Conservation (phyloP, 2,797 vertebrate genomes). For the Betta splendens region DNA sequence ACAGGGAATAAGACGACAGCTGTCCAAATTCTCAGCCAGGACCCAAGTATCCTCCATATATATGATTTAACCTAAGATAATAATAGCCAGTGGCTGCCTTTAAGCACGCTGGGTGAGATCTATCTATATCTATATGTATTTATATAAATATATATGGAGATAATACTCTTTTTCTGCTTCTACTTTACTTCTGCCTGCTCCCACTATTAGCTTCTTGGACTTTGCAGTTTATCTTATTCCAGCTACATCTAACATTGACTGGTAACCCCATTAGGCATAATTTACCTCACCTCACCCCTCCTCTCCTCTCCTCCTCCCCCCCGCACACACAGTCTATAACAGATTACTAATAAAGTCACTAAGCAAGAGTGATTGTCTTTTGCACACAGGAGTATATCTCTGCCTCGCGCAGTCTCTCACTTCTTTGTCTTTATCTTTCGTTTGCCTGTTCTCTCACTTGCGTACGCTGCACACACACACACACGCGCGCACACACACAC, state of each 20-base stretch:
- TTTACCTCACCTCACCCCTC: constrained; percentile 19
- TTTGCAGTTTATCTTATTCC: constrained; percentile 36
- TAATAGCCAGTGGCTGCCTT: too few relatives aligned
- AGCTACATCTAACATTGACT: constrained; percentile 36
- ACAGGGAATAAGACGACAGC: too few relatives aligned
- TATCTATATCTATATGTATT: too few relatives aligned
- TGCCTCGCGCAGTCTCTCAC: not conserved
- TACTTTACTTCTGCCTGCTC: constrained; percentile 3
- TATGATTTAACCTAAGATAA: too few relatives aligned
- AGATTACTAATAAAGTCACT: constrained; percentile 61
- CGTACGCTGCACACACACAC: too few relatives aligned
- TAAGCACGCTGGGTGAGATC: too few relatives aligned
- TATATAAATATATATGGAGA: not conserved
- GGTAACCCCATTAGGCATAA: constrained; percentile 45
- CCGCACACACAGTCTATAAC: constrained; percentile 24
- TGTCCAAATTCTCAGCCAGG: too few relatives aligned
- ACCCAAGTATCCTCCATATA: too few relatives aligned
- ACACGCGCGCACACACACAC: not conserved
- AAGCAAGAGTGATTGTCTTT: constrained; percentile 44
- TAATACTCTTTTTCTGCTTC: constrained; percentile 8
- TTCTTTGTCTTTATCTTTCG: constrained; percentile 9
- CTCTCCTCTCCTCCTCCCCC: constrained; percentile 6
- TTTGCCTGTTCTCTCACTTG: not conserved
- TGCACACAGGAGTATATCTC: constrained; percentile 19
- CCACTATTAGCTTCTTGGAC: constrained; percentile 1